phyloP scores from a whole-genome alignment of 2,113 vertebrate genomes.

The Empidonax alnorum region DNA sequence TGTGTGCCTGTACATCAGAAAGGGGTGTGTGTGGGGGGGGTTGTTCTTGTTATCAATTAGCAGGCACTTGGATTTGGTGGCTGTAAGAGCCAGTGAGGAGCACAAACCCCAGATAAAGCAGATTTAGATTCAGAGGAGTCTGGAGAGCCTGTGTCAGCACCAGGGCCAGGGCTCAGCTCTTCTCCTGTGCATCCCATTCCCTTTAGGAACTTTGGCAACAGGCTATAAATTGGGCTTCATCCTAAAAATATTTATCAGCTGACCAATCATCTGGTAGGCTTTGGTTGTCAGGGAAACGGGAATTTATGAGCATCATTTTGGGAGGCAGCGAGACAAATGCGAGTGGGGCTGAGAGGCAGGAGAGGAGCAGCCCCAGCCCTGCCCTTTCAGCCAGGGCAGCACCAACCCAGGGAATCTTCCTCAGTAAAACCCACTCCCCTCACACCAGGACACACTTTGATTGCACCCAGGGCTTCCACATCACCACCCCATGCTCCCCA shows the following conservation, averaged over 20 bases:
- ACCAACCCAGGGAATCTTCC: neutral
- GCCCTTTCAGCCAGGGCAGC: neutral
- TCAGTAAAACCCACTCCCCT: fast-evolving
- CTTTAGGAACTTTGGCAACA: neutral
- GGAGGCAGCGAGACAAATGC: neutral
- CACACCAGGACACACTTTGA: fast-evolving
- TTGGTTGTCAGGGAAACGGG: conserved; percentile 41
- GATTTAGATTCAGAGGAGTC: neutral
- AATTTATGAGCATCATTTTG: neutral
- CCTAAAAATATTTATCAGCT: conserved; percentile 47
- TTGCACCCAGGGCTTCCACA: fast-evolving
- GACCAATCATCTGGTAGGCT: neutral
- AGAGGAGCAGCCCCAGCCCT: neutral
- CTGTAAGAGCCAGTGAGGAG: neutral
- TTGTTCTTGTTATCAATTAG: neutral
- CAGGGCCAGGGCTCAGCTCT: neutral
- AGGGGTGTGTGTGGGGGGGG: fast-evolving
- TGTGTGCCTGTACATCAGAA: neutral
- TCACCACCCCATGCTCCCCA: neutral
- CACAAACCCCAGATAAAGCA: neutral
- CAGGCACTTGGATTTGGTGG: neutral
- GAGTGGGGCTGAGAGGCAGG: neutral
- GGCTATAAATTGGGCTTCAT: neutral
- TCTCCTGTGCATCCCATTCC: neutral
- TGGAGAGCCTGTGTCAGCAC: neutral